phyloP scores from a whole-genome alignment of 2,888 invertebrate genomes.

The Caenorhabditis imperialis region DNA sequence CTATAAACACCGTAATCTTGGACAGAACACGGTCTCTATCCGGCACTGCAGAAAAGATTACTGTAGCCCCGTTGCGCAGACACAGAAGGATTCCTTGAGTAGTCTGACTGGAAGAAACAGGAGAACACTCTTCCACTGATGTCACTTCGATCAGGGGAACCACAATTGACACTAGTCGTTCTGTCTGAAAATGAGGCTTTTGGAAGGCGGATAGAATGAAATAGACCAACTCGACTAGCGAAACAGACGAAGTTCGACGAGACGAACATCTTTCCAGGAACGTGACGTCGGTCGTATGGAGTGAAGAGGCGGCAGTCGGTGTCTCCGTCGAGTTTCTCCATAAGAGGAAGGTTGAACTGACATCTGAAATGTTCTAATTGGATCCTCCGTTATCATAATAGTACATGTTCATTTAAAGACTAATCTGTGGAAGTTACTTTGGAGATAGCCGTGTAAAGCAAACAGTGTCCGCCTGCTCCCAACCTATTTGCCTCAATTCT shows the following conservation, averaged over 20 bases:
- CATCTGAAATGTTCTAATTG: constrained; percentile 71
- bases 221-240: constrained; percentile 87
- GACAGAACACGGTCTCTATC: constrained; percentile 69
- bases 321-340: constrained; percentile 93
- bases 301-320: constrained; percentile 92
- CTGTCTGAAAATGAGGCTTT: constrained; percentile 54
- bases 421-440: no score
- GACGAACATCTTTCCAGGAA: constrained; percentile 90
- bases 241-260: constrained; percentile 96
- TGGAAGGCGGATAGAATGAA: neutral
- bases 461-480: no score
- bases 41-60: constrained; percentile 68
- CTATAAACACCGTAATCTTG: constrained; percentile 61
- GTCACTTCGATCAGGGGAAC: constrained; percentile 70
- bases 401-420: no score
- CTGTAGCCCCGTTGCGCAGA: constrained; percentile 51
- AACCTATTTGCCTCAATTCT: no score
- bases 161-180: constrained; percentile 71
- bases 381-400: neutral
- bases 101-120: constrained; percentile 38
- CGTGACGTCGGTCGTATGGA: constrained; percentile 92
- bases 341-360: constrained; percentile 85
- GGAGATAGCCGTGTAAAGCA: no score
- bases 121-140: constrained; percentile 71
- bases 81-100: constrained; percentile 59